Conservation (phyloP, 1,140 invertebrate species). For the Drosophila virilis region DNA sequence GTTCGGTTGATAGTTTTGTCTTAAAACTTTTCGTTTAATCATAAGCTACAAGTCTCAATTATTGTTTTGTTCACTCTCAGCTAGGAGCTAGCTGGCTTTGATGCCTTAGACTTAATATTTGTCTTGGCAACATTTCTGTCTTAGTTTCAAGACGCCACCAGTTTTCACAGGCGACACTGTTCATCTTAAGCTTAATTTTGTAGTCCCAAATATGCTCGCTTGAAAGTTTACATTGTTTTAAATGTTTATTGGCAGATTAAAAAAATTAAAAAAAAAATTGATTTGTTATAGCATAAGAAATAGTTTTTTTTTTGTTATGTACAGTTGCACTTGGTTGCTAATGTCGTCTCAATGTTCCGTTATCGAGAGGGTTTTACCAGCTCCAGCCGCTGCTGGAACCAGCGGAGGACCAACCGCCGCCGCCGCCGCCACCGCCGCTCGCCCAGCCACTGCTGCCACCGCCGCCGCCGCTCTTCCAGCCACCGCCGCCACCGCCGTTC, state of each 20-base stretch:
- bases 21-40: too few relatives aligned
- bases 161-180: too few relatives aligned
- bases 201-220: not conserved
- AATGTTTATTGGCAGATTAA: conserved; percentile 34
- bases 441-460: conserved; percentile 18
- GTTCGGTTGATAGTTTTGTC: too few relatives aligned
- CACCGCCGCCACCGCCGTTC: conserved; percentile 34
- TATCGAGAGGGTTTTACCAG: conserved; percentile 41
- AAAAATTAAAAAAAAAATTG: conserved; percentile 44
- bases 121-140: too few relatives aligned
- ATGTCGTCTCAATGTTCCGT: conserved; percentile 39
- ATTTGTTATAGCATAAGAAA: conserved; percentile 31
- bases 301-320: conserved; percentile 42
- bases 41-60: too few relatives aligned
- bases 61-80: too few relatives aligned
- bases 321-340: conserved; percentile 49
- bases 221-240: conserved; percentile 22
- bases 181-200: not conserved
- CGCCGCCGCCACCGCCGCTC: conserved; percentile 3
- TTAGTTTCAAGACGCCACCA: too few relatives aligned
- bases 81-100: too few relatives aligned
- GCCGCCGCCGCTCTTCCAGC: conserved; percentile 14
- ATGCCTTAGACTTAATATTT: too few relatives aligned
- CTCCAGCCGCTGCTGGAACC: conserved; percentile 47
- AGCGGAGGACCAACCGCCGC: conserved; percentile 27